Evolutionary conservation across 2,888 invertebrate species (phyloP), one percentile per base, ranked within the genome.

Genomic region (Xestia sexstrigata): DNA sequence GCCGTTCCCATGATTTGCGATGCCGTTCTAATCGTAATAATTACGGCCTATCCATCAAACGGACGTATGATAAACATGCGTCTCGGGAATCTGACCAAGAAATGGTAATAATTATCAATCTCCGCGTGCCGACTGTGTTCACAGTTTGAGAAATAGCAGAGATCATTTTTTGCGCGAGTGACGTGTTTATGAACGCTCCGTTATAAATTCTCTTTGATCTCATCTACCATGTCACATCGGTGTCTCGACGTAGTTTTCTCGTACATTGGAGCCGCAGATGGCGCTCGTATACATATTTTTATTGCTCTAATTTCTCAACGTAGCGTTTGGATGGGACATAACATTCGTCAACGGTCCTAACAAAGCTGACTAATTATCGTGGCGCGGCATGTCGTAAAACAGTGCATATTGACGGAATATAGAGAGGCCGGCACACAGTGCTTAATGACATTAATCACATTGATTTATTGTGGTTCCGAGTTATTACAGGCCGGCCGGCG

Each of bases 371-470:
- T 96, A 96, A 96, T 96, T 96, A 96, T 96, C 94, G 95, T 94
- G 95, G 95, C 94, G 94, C 94, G 95, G 94, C 94, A 91, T 94
- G 95, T 96, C 96, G 96, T 96, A 96, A 96, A 96, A 96, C 96
- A 96, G 96, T 96, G 96, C 96, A 96, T 96, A 96, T 96, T 96
- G 96, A 96, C 96, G 96, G 96, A 96, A 96, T 96, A 96, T 96
- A 96, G 96, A 96, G 96, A 96, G 96, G 95, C 96, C 96, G 94
- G 96, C 96, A 95, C 96, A 96, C 96, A 96, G 95, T 96, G 96
- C 96, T 96, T 96, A 96, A 96, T 96, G 96, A 96, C 96, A 96
- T 96, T 96, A 96, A 96, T 96, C 96, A 96, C 96, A 96, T 96
- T 96, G 96, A 96, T 96, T 96, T 96, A 96, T 96, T 96, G 96